phyloP scores from a whole-genome alignment of 2,888 invertebrate genomes.

The Amblyteles armatorius region DNA sequence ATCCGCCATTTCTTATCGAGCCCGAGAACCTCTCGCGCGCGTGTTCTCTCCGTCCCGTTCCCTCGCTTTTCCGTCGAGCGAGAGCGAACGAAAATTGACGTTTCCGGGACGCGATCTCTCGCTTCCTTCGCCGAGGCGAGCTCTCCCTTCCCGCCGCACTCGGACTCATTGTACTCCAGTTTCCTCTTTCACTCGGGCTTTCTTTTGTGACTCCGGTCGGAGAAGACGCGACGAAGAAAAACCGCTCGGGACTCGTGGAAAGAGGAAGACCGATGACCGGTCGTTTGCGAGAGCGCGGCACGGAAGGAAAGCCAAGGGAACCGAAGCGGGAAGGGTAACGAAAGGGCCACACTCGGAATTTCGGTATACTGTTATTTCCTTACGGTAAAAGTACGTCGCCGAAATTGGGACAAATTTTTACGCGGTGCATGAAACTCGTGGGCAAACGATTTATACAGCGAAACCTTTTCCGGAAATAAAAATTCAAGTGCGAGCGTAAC shows the following conservation, averaged over 20 bases:
- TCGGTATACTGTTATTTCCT: constrained; percentile 49
- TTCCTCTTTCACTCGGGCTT: constrained; percentile 42
- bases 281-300: constrained; percentile 57
- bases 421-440: background rate
- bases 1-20: constrained; percentile 61
- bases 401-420: constrained; percentile 42
- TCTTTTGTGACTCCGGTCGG: constrained; percentile 47
- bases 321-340: constrained; percentile 1
- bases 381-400: constrained; percentile 46
- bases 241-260: constrained; percentile 19
- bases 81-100: constrained; percentile 73
- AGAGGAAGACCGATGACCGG: constrained; percentile 53
- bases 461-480: background rate
- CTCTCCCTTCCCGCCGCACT: constrained; percentile 1
- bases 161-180: constrained; percentile 64
- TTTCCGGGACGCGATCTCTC: constrained; percentile 74
- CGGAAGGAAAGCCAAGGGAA: constrained; percentile 16
- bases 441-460: background rate
- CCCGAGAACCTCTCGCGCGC: constrained; percentile 49
- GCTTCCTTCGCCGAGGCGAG: constrained; percentile 4
- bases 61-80: constrained; percentile 67
- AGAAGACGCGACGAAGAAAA: constrained; percentile 8
- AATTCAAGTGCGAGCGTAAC: background rate
- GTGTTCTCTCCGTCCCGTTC: constrained; percentile 62
- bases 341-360: constrained; percentile 45